Evolutionary conservation across 2,888 invertebrate genomes (phyloP), one percentile per base, ranked within the genome.

Genomic region (Eustalomyia histrio): DNA sequence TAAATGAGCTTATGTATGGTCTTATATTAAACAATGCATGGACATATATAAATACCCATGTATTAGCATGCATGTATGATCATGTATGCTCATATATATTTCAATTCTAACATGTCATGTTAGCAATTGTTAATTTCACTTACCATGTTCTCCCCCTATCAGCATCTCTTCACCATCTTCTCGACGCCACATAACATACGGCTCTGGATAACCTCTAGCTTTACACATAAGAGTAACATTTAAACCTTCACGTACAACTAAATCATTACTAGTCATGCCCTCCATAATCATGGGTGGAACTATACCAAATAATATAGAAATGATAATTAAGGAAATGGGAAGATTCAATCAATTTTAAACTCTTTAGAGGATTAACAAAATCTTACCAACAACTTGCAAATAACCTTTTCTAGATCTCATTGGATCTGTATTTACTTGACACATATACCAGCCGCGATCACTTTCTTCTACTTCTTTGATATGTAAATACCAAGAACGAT

Each of bases 371-470:
- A n/a, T n/a, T n/a, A n/a, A 12, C 21, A n/a, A 18, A 71, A 76
- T 92, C 95, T 94, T 89, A 97, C 97, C 97, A 55, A 97, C 96
- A 84, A 97, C 97, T 92, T 97, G 96, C 39, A 97, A 92, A 89
- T 97, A 97, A 72, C 97, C 97, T 89, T 96, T 95, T 74, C 95
- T 93, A 80, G 95, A 96, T 84, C 96, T 93, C 97, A 97, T 97
- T n/a, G 97, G 97, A 91, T 97, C 96, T 0, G 97, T 97, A 91
- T 97, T 97, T 84, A 97, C 95, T 91, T 97, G 97, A 89, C 97
- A 97, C 97, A 97, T 97, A 88, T 93, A 97, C 96, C 96, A 97
- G 79, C 97, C 97, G 2, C 97, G 93, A 91, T 97, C 97, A 57
- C 94, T 93, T 90, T 97, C 97, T 88, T 96, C 96, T 35, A 96